Evolutionary conservation across 2,113 vertebrate species (phyloP).

Genomic region (Anolis carolinensis): DNA sequence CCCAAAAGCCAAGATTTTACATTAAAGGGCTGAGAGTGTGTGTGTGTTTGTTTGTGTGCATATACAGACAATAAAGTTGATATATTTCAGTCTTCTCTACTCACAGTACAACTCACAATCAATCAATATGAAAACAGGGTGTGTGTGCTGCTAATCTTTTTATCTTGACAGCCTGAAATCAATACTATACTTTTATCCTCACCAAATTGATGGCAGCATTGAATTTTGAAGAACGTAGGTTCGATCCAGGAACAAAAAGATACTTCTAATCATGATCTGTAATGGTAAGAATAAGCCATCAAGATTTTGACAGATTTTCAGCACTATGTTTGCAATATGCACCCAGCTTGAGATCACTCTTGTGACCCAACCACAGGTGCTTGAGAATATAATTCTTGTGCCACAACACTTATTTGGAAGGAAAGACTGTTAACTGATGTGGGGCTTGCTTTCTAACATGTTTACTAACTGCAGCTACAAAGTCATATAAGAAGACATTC

Average conservation of each 20-base stretch:
- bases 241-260: constrained; percentile 99
- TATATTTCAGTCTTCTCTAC: neutral
- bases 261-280: constrained; percentile 99
- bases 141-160: neutral
- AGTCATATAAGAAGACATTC: neutral
- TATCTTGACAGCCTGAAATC: neutral
- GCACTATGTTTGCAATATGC: neutral
- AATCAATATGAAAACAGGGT: neutral
- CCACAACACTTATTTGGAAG: neutral
- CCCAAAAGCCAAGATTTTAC: neutral
- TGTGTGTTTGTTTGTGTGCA: no score
- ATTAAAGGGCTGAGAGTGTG: no score
- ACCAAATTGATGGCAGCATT: constrained; percentile 99
- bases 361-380: neutral
- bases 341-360: neutral
- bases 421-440: neutral
- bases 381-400: constrained; percentile 2
- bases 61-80: neutral
- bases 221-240: constrained; percentile 99
- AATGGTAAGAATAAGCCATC: constrained; percentile 35
- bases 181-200: constrained; percentile 68
- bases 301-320: constrained; percentile 32
- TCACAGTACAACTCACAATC: neutral
- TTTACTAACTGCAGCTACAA: neutral
- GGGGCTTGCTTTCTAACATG: neutral